phyloP scores from a whole-genome alignment of 2,797 vertebrate species.

The Petrocephalus sullivani region DNA sequence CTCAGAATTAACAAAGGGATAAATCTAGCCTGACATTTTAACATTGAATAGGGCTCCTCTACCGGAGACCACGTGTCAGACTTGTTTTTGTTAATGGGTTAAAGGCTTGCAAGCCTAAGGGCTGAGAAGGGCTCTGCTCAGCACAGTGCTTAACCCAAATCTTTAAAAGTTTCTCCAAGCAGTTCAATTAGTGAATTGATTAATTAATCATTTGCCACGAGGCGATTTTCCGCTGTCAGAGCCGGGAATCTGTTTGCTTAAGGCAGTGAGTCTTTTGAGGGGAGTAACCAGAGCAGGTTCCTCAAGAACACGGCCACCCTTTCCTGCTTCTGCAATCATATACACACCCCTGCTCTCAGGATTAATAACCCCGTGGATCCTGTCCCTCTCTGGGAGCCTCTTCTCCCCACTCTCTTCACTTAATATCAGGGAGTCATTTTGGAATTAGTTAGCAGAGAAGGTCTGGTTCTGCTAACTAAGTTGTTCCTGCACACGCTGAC shows the following conservation, averaged over 20 bases:
- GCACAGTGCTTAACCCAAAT: neutral
- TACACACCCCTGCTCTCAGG: neutral
- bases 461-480: neutral
- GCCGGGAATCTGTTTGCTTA: neutral
- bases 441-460: neutral
- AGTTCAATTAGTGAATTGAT: neutral
- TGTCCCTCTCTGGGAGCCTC: neutral
- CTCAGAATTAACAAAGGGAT: neutral
- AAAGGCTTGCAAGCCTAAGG: neutral
- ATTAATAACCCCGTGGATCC: neutral
- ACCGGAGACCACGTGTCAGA: neutral
- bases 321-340: neutral
- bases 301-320: neutral
- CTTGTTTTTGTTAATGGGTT: neutral
- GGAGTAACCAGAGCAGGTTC: neutral
- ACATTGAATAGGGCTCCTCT: neutral
- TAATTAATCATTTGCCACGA: neutral
- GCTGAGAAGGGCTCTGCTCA: neutral
- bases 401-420: neutral
- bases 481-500: neutral
- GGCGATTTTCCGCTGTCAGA: neutral
- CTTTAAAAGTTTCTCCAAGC: constrained; percentile 3
- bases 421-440: neutral
- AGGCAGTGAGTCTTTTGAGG: neutral
- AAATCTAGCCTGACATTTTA: neutral